phyloP scores from a whole-genome alignment of 1,140 invertebrate genomes.

The Hyphantria cunea region DNA sequence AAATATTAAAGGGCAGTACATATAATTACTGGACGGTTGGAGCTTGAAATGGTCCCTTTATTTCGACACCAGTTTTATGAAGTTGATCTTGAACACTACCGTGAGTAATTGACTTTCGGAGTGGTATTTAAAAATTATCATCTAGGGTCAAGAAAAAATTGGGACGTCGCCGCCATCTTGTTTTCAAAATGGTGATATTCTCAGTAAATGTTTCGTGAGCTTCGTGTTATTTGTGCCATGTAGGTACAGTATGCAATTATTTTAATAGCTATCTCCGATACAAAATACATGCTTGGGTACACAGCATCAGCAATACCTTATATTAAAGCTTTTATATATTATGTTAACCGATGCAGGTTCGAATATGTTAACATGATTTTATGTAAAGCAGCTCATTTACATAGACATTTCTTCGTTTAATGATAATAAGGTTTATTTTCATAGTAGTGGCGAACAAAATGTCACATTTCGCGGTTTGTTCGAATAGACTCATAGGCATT shows the following conservation, averaged over 20 bases:
- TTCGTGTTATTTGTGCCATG: slow-evolving; percentile 47
- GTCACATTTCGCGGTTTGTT: not conserved
- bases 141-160: slow-evolving; percentile 46
- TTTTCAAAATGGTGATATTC: slow-evolving; percentile 56
- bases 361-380: slow-evolving; percentile 17
- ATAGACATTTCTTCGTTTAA: slow-evolving; percentile 5
- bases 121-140: slow-evolving; percentile 47
- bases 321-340: slow-evolving; percentile 4
- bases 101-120: slow-evolving; percentile 44
- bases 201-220: slow-evolving; percentile 39
- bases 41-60: slow-evolving; percentile 32
- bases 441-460: not conserved
- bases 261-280: slow-evolving; percentile 56
- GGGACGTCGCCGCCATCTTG: slow-evolving; percentile 46
- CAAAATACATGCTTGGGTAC: slow-evolving; percentile 10
- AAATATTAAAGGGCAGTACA: slow-evolving; percentile 44
- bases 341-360: slow-evolving; percentile 12
- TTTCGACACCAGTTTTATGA: slow-evolving; percentile 47
- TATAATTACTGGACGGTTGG: slow-evolving; percentile 39
- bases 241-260: slow-evolving; percentile 55
- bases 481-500: not conserved
- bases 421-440: slow-evolving; percentile 3
- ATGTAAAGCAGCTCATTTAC: slow-evolving; percentile 3
- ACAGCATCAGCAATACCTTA: slow-evolving; percentile 5
- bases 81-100: slow-evolving; percentile 46